Evolutionary conservation across 92 coral and sea anemone genomes (phyloP).

Genomic region (Phenganax subtilis): DNA sequence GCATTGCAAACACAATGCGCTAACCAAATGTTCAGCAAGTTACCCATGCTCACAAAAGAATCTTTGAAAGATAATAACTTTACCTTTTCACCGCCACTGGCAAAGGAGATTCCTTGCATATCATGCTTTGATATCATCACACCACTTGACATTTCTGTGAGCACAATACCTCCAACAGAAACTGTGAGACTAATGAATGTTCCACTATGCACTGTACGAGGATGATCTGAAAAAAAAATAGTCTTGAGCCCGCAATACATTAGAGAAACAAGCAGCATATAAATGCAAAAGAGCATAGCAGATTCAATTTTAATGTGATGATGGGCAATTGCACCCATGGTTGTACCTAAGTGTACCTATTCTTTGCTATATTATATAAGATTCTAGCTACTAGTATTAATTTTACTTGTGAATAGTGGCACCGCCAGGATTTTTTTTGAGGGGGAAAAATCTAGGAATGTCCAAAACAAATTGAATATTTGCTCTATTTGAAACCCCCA

Average conservation of each 20-base stretch:
- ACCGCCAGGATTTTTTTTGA: too few relatives aligned
- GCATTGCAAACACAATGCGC: too few relatives aligned
- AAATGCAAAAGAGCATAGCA: too few relatives aligned
- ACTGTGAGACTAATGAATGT: constrained; percentile 71
- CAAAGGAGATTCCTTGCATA: constrained; percentile 99
- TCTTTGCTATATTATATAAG: too few relatives aligned
- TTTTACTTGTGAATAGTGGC: too few relatives aligned
- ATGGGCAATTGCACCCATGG: too few relatives aligned
- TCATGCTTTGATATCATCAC: constrained; percentile 73
- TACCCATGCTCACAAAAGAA: not conserved
- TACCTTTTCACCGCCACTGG: constrained; percentile 99
- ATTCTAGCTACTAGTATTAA: too few relatives aligned
- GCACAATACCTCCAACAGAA: constrained; percentile 74
- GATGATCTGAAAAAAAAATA: constrained; percentile 52
- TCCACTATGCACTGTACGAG: constrained; percentile 65
- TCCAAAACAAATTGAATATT: too few relatives aligned
- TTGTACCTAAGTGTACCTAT: too few relatives aligned
- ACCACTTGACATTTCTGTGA: constrained; percentile 73
- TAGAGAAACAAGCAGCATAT: not conserved
- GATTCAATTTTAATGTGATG: too few relatives aligned
- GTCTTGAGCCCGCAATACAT: not conserved
- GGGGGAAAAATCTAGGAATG: too few relatives aligned
- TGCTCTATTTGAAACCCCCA: too few relatives aligned
- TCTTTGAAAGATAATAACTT: not conserved
- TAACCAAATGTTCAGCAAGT: not conserved